phyloP scores from a whole-genome alignment of 2,797 vertebrate species.

The Eupleurogrammus muticus region DNA sequence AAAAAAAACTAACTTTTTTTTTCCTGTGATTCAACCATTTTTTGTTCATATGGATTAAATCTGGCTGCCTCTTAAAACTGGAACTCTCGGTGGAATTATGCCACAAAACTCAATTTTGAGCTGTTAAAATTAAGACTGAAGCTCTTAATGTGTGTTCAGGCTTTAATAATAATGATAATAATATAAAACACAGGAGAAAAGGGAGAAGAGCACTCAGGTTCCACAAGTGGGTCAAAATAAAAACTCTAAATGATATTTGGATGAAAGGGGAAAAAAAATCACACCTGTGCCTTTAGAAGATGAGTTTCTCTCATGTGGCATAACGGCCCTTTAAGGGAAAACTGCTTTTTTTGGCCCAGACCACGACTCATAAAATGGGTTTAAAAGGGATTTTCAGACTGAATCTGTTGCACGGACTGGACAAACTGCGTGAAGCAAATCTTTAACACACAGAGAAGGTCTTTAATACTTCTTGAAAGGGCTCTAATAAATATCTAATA shows the following conservation, averaged over 20 bases:
- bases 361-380: constrained; percentile 56
- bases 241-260: not conserved
- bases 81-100: not conserved
- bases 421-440: constrained; percentile 27
- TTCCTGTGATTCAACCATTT: not conserved
- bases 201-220: constrained; percentile 75
- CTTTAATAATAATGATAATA: not conserved
- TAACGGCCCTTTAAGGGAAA: constrained; percentile 30
- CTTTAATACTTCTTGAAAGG: constrained; percentile 61
- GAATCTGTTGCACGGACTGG: constrained; percentile 40
- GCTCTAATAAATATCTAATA: constrained; percentile 46
- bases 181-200: constrained; percentile 20
- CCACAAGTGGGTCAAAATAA: constrained; percentile 24
- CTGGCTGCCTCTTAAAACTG: not conserved
- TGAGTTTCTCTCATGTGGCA: constrained; percentile 40
- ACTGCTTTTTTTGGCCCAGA: constrained; percentile 23
- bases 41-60: not conserved
- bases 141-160: constrained; percentile 53
- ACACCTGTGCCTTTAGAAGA: constrained; percentile 64
- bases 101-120: not conserved
- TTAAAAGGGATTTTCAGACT: constrained; percentile 44
- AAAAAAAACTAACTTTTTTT: not conserved
- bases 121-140: not conserved
- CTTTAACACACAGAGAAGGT: constrained; percentile 32
- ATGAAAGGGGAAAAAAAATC: constrained; percentile 41